Base-by-base conservation (phyloP, 2,113 vertebrate species). In the Callorhinus ursinus region DNA sequence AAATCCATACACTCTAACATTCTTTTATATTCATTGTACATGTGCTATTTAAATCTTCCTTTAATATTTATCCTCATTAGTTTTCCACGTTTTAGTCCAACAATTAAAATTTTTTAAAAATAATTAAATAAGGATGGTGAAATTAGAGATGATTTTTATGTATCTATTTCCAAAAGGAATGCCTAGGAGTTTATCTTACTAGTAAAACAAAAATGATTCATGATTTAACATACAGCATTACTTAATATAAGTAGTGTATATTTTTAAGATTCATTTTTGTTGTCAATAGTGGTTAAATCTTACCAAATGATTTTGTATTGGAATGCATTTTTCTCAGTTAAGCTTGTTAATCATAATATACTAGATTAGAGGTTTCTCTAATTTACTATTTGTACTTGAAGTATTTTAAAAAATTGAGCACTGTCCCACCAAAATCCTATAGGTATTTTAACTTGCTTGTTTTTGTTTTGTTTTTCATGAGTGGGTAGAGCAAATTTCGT, bases 21-120 rank as follows among this genome's bases (percentile, higher is more conserved):
- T 55, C 31, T 72, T 97, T 82, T 74, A 84, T 39, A 93, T 61
- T 96, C 93, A 86, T 67, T 88, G 72, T 49, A 67, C 46, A 82
- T 51, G 2, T 89, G 19, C 42, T 83, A 87, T 79, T 94, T 67
- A 31, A 93, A 88, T 89, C 9, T 26, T n/a, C 4, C 14, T 88
- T 74, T 88, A 53, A 92, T 61, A 94, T 95, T 93, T 95, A 28
- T 55, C 18, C 8, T 95, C 2, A 42, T 72, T 67, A 53, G 11
- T 59, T 90, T 94, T 63, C 49, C 21, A 65, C 80, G 11, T 97
- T 57, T 93, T 90, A 80, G 51, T 39, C 31, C 31, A 84, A 84
- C 36, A 71, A 93, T 53, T 51, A 28, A 76, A 33, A 53, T 22
- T 19, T 46, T 24, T 88, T 90, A 22, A 72, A 94, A 86, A 80